A percentile compares a stretch with the other conserved stretches of the same genome.
Conservation (phyloP, 2,888 invertebrate genomes). For the Aelia acuminata region DNA sequence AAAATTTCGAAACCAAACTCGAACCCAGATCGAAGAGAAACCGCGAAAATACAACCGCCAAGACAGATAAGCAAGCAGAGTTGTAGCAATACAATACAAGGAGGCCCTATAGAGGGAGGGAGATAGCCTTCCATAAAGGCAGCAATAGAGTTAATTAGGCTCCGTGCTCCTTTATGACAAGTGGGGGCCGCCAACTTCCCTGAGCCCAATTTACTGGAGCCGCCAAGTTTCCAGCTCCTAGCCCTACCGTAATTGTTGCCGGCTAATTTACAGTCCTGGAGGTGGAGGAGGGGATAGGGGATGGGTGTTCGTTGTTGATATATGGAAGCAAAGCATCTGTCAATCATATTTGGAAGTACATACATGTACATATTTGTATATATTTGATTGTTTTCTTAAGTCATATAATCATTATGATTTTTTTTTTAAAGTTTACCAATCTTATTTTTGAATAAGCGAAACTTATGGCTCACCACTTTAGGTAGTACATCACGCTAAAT, state of each 20-base stretch:
- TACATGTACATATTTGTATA: too few relatives aligned
- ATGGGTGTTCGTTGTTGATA: conserved; percentile 12
- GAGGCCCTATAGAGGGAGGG: background rate
- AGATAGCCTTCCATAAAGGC: conserved; percentile 61
- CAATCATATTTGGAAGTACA: background rate
- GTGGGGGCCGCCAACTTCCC: conserved; percentile 59
- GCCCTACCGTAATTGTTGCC: conserved; percentile 49
- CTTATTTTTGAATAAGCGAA: too few relatives aligned
- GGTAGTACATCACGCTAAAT: too few relatives aligned
- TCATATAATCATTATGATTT: too few relatives aligned
- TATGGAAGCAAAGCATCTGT: background rate
- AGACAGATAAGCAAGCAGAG: conserved; percentile 20
- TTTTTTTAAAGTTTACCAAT: too few relatives aligned
- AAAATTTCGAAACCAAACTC: background rate
- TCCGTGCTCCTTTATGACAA: conserved; percentile 63
- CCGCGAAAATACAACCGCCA: background rate
- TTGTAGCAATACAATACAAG: conserved; percentile 14
- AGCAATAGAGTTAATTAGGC: conserved; percentile 65
- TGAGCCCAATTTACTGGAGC: conserved; percentile 55
- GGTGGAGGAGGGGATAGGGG: background rate
- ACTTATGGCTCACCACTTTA: too few relatives aligned
- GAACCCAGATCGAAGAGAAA: background rate
- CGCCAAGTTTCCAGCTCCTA: conserved; percentile 28
- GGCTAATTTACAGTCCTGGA: conserved; percentile 27
- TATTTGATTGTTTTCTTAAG: too few relatives aligned